phyloP scores from a whole-genome alignment of 2,888 invertebrate genomes.

The Cerastoderma edule region DNA sequence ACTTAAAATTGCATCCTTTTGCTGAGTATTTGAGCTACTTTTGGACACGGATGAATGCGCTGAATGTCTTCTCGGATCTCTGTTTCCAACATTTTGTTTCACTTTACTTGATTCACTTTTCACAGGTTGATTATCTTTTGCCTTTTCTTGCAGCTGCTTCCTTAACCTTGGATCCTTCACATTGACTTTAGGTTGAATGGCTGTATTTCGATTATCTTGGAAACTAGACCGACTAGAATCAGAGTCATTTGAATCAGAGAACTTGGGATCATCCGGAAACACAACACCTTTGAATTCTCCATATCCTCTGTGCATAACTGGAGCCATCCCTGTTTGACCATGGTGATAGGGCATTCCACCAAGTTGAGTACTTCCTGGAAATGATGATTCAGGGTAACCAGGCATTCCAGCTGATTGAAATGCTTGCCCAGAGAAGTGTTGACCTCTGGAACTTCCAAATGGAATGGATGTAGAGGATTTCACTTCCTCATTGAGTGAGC shows the following conservation, averaged over 20 bases:
- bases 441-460: no score
- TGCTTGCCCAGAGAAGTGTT: no score
- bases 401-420: no score
- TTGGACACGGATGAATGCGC: background rate
- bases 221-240: constrained; percentile 47
- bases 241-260: constrained; percentile 50
- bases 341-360: constrained; percentile 6
- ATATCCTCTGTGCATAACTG: constrained; percentile 9
- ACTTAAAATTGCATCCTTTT: background rate
- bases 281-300: constrained; percentile 48
- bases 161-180: constrained; percentile 28
- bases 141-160: background rate
- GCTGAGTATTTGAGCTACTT: constrained; percentile 4
- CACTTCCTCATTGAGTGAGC: no score
- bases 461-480: no score
- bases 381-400: no score
- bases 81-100: constrained; percentile 15
- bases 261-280: constrained; percentile 45
- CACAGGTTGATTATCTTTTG: background rate
- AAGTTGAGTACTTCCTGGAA: no score
- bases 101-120: background rate
- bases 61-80: constrained; percentile 13
- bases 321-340: constrained; percentile 11
- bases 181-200: constrained; percentile 17
- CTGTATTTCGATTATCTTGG: constrained; percentile 24